Percentiles rank a stretch among this genome's conserved stretches.
phyloP scores from a whole-genome alignment of 2,888 invertebrate genomes.

The Eremobia ochroleuca region DNA sequence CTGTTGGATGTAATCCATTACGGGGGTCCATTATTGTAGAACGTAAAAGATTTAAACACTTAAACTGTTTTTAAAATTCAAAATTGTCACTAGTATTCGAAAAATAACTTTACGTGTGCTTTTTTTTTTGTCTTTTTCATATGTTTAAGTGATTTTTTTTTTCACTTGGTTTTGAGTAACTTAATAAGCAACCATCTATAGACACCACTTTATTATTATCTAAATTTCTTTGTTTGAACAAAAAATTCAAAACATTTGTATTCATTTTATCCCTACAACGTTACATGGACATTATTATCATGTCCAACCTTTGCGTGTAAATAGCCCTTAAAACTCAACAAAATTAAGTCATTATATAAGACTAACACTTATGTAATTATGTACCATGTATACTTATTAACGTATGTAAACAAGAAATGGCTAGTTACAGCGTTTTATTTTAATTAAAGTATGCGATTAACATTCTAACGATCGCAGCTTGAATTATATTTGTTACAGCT shows the following conservation, averaged over 20 bases:
- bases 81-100: not conserved
- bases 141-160: no score
- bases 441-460: slow-evolving; percentile 71
- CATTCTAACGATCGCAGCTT: slow-evolving; percentile 59
- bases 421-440: slow-evolving; percentile 61
- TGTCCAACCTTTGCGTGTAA: slow-evolving; percentile 42
- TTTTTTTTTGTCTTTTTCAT: not conserved
- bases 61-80: not conserved
- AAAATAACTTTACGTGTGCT: not conserved
- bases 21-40: no score
- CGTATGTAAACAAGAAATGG: slow-evolving; percentile 26
- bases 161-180: no score
- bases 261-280: slow-evolving; percentile 5
- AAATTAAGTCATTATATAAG: slow-evolving; percentile 49
- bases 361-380: slow-evolving; percentile 27
- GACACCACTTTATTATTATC: not conserved
- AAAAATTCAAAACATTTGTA: not conserved
- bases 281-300: slow-evolving; percentile 4
- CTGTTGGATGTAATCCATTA: slow-evolving; percentile 9
- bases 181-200: no score
- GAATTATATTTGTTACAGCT: slow-evolving; percentile 52
- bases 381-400: slow-evolving; percentile 25
- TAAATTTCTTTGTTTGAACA: not conserved
- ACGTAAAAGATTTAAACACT: no score
- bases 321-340: slow-evolving; percentile 25